Evolutionary conservation across 2,113 vertebrate genomes (phyloP).

Genomic region (Candoia aspera): DNA sequence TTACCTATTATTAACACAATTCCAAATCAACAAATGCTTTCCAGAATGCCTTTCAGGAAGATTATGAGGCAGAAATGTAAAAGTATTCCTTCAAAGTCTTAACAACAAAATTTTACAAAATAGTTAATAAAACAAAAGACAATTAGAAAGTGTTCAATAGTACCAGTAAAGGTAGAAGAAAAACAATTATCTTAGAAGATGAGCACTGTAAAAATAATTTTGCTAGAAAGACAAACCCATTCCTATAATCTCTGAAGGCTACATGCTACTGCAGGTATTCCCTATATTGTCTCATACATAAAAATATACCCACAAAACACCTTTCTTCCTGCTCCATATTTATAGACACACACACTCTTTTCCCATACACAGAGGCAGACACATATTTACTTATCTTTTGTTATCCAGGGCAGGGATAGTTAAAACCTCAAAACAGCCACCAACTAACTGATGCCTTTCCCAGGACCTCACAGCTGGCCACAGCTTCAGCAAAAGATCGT

Average conservation of each 20-base stretch:
- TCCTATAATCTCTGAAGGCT: too few relatives aligned
- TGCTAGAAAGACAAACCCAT: too few relatives aligned
- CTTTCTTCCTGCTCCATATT: too few relatives aligned
- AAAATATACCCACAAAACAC: too few relatives aligned
- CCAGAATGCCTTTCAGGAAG: neutral
- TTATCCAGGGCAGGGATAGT: neutral
- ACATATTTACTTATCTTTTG: neutral
- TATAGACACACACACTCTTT: too few relatives aligned
- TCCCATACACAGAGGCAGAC: neutral
- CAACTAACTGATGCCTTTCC: neutral
- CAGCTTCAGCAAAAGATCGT: too few relatives aligned
- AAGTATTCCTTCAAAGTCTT: neutral
- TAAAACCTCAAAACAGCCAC: neutral
- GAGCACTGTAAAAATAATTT: too few relatives aligned
- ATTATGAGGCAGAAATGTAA: neutral
- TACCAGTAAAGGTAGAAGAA: neutral
- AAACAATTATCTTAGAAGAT: neutral
- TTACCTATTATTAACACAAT: neutral
- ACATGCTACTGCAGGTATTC: too few relatives aligned
- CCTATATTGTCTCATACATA: too few relatives aligned
- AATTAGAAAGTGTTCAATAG: neutral
- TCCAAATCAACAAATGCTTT: neutral
- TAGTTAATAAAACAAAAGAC: neutral
- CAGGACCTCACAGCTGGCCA: neutral
- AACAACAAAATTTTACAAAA: neutral